Evolutionary conservation across 2,888 invertebrate genomes (phyloP), one percentile per base, ranked within the genome.

Genomic region (Schizaphis graminum): DNA sequence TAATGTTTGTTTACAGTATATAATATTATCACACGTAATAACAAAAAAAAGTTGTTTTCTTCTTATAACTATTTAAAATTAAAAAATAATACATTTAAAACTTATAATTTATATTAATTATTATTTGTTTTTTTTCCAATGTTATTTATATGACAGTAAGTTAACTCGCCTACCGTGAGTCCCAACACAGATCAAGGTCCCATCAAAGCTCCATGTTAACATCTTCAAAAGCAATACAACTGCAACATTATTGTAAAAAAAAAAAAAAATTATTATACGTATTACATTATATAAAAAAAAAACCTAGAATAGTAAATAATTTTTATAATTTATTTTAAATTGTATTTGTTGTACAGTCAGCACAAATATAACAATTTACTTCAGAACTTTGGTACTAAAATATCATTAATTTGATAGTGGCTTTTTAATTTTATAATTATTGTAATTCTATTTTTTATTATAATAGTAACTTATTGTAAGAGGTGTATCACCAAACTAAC

Each of bases 51-150:
- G 21, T 47, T 89, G n/a, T 85, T 90, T 91, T 94, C 86, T 94
- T 94, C 85, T 94, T 94, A 86, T 86, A 85, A 85, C 90, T 94
- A 91, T 94, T 94, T 94, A 94, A 91, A 93, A 93, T 93, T 77
- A 13, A 21, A 85, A 87, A 86, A 67, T 67, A 89, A 94, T 91
- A 21, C 41, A 49, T 61, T 91, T 28, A 67, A 90, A 86, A 56
- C 41, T 89, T 67, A 67, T 84, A 85, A 89, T 93, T 67, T 11
- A 35, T 93, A 93, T 44, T 93, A 89, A 93, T 84, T 84, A 28
- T 56, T 91, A 26, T 21, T 89, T 67, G 53, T 89, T 77, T 85
- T 91, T 91, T 92, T 92, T 53, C 49, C 49, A 87, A 67, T 92
- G 87, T 85, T 93, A 89, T 90, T 93, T 89, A 56, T 84, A 41